These are phyloP conservation scores for Spicauda simplicius DNA, from an alignment of 2,888 invertebrate species.

Conservation along the genomic window DNA sequence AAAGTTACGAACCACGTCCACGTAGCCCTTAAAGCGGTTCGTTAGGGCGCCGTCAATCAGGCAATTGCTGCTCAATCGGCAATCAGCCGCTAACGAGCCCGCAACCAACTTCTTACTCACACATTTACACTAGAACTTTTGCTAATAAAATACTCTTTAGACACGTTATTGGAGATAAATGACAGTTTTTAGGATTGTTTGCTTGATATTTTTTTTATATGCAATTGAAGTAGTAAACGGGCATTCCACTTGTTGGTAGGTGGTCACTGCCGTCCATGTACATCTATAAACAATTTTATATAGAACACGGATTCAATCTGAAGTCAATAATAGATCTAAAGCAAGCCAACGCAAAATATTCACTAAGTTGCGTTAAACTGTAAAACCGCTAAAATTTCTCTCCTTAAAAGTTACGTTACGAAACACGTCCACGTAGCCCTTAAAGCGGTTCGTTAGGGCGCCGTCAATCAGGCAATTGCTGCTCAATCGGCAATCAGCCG, in stretches of 20 bases:
- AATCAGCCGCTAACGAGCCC: conserved; percentile 81
- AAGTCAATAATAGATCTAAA: too few relatives aligned
- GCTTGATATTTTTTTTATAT: too few relatives aligned
- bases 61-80: conserved; percentile 85
- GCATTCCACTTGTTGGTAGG: too few relatives aligned
- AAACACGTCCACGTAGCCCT: conserved; percentile 57
- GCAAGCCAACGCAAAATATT: background rate
- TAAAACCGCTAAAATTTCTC: conserved; percentile 26
- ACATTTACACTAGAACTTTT: conserved; percentile 48
- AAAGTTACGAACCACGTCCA: conserved; percentile 51
- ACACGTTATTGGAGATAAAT: background rate
- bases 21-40: conserved; percentile 75
- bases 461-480: conserved; percentile 85
- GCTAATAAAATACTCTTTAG: conserved; percentile 5
- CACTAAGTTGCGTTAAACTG: background rate
- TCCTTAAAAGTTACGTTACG: conserved; percentile 24
- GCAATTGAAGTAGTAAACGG: too few relatives aligned
- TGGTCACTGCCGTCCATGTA: too few relatives aligned
- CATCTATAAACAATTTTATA: too few relatives aligned
- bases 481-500: conserved; percentile 84
- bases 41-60: conserved; percentile 82
- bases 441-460: conserved; percentile 81
- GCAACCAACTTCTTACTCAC: conserved; percentile 75
- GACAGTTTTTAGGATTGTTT: too few relatives aligned
- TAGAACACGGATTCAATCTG: too few relatives aligned